phyloP scores from a whole-genome alignment of 2,797 vertebrate species.

The Cynopterus sphinx region DNA sequence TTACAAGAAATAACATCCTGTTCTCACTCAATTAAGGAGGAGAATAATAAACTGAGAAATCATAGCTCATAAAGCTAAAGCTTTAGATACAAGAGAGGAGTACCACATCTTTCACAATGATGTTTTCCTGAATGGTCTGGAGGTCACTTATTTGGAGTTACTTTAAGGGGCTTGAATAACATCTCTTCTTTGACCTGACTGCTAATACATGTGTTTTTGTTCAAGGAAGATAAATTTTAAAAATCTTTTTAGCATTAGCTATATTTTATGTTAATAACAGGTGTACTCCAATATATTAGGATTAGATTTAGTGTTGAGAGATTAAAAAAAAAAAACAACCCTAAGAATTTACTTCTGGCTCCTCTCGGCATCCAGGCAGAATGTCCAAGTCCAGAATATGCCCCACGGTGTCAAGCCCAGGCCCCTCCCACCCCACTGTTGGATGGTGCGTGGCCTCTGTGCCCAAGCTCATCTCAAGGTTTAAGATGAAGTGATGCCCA shows the following conservation, averaged over 20 bases:
- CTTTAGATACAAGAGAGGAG: not conserved
- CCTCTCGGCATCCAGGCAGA: not conserved
- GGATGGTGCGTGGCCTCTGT: not conserved
- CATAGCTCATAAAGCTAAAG: slow-evolving; percentile 1
- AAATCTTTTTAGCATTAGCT: not conserved
- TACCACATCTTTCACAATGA: not conserved
- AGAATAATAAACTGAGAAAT: slow-evolving; percentile 34
- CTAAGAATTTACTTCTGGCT: not conserved
- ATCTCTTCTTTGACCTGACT: not conserved
- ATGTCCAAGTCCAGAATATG: not conserved
- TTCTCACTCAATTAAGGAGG: slow-evolving; percentile 45
- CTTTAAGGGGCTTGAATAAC: not conserved
- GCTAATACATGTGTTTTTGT: not conserved
- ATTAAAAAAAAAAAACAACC: not conserved
- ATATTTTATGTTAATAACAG: not conserved
- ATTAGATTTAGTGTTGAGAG: not conserved
- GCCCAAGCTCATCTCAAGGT: not conserved
- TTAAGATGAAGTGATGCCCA: not conserved
- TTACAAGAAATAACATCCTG: slow-evolving; percentile 62
- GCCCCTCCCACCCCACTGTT: not conserved
- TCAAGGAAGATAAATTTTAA: not conserved
- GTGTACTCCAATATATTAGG: not conserved
- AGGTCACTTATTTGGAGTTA: not conserved
- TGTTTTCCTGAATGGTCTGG: not conserved
- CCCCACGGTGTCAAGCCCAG: rapidly evolving